phyloP scores from a whole-genome alignment of 2,797 vertebrate genomes.

The Sebastes baramenuke region DNA sequence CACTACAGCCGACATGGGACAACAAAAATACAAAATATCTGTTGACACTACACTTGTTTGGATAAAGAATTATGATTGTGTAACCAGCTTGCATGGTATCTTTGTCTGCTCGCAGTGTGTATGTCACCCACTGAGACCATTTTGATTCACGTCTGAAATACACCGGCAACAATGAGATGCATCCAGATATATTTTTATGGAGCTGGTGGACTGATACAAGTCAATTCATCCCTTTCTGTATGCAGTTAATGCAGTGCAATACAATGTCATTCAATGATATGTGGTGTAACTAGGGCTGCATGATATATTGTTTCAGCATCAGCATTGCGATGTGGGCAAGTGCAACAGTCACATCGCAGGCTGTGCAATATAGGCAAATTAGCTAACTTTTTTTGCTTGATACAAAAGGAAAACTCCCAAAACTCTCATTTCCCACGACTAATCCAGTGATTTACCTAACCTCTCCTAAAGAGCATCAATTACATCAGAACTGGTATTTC shows the following conservation, averaged over 20 bases:
- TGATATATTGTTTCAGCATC: too few relatives aligned
- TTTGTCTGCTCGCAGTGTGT: constrained; percentile 37
- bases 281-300: constrained; percentile 5
- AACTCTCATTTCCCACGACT: background rate
- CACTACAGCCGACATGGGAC: constrained; percentile 17
- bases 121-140: constrained; percentile 20
- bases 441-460: background rate
- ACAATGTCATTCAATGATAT: constrained; percentile 24
- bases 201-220: constrained; percentile 32
- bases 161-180: constrained; percentile 29
- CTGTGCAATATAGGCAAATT: rapidly evolving
- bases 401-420: background rate
- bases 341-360: too few relatives aligned
- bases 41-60: constrained; percentile 60
- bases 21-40: constrained; percentile 21
- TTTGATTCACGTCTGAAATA: constrained; percentile 45
- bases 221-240: constrained; percentile 9
- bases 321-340: too few relatives aligned
- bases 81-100: constrained; percentile 49
- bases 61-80: constrained; percentile 47
- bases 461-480: background rate
- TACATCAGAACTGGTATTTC: too few relatives aligned
- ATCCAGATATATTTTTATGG: constrained; percentile 42
- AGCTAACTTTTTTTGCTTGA: background rate
- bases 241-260: constrained; percentile 22